These are phyloP conservation scores for Paragorgia papillata DNA, from an alignment of 92 coral and sea anemone species.

Conservation along the genomic window DNA sequence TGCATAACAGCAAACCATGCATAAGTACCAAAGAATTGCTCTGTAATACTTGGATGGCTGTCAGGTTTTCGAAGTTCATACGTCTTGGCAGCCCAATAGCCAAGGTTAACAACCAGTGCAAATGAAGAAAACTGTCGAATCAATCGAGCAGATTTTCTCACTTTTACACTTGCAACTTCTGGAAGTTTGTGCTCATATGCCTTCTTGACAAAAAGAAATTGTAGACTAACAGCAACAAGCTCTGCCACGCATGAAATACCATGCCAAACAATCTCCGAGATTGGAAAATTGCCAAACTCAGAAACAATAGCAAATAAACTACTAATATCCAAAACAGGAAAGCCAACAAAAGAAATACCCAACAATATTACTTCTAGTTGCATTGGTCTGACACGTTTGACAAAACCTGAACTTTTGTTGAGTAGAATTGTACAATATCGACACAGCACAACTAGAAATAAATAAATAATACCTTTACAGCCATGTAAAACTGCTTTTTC, in stretches of 20 bases:
- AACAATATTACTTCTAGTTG: slow-evolving; percentile 11
- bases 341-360: slow-evolving; percentile 26
- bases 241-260: slow-evolving; percentile 2
- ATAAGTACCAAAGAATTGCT: slow-evolving; percentile 34
- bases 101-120: slow-evolving; percentile 14
- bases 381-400: not conserved
- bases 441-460: not conserved
- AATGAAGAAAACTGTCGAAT: slow-evolving; percentile 37
- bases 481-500: not conserved
- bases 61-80: slow-evolving; percentile 7
- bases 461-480: not conserved
- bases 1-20: slow-evolving; percentile 28
- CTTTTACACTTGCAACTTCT: not conserved
- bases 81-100: slow-evolving; percentile 38
- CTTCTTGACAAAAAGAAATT: slow-evolving; percentile 21
- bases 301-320: slow-evolving; percentile 1
- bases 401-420: not conserved
- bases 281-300: slow-evolving; percentile 8
- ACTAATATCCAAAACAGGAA: slow-evolving; percentile 15
- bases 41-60: not conserved
- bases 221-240: slow-evolving; percentile 4
- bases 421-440: not conserved
- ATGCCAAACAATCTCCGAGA: not conserved
- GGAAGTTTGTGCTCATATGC: slow-evolving; percentile 19
- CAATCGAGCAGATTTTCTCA: not conserved